These are phyloP conservation scores for Brachionus paranguensis DNA, from an alignment of 1,140 invertebrate genomes.

Conservation along the genomic window DNA sequence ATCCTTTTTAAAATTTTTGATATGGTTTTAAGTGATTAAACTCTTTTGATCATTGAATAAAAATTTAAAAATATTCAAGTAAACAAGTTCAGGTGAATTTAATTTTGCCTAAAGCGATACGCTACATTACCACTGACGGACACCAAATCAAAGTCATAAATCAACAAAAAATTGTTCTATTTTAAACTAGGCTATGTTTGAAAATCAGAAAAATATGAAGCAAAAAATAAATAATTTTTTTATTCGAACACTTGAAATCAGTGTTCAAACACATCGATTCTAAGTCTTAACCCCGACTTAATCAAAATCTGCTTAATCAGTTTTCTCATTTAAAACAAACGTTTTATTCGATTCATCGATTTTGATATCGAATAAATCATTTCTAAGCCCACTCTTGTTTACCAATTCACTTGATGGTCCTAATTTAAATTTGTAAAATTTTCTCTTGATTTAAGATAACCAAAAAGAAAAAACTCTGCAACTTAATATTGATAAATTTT, in stretches of 20 bases:
- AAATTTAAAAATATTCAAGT: no score
- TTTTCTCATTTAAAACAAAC: neutral
- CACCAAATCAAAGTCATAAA: neutral
- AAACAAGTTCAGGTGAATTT: neutral
- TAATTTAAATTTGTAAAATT: neutral
- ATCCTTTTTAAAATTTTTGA: no score
- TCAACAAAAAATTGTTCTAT: neutral
- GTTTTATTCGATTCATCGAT: neutral
- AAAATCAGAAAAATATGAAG: neutral
- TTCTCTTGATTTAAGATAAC: neutral
- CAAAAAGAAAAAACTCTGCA: neutral
- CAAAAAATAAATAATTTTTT: neutral
- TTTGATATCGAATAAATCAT: neutral
- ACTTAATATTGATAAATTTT: neutral
- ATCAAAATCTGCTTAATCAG: neutral
- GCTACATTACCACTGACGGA: neutral
- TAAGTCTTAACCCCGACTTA: neutral
- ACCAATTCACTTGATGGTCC: neutral
- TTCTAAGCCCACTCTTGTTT: neutral
- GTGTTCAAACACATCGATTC: neutral
- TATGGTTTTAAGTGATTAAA: no score
- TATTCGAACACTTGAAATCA: neutral
- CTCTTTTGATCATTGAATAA: no score
- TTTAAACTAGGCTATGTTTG: neutral
- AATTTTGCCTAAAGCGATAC: neutral